phyloP scores from a whole-genome alignment of 2,797 vertebrate genomes.

The Halcyon leucocephala region DNA sequence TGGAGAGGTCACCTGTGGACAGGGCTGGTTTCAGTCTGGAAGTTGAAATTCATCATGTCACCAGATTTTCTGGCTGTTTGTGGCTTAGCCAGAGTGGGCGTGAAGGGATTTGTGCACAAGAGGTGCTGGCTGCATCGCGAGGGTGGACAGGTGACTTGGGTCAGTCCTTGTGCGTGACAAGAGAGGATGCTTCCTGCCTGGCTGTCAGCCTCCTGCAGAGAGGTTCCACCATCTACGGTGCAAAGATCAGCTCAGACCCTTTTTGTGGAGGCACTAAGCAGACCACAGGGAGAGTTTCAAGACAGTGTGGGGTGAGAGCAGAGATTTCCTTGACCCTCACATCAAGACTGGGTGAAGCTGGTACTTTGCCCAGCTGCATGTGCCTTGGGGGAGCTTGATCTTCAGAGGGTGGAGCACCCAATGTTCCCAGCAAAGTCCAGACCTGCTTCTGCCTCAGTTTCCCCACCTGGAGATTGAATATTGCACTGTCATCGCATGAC shows the following conservation, averaged over 20 bases:
- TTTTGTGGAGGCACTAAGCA: background rate
- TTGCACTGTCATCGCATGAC: background rate
- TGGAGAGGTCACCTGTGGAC: background rate
- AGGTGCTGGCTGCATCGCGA: accelerated
- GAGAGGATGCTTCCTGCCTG: background rate
- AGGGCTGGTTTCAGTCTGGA: background rate
- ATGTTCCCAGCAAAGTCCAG: accelerated
- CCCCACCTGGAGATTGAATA: background rate
- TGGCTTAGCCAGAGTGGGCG: constrained; percentile 23
- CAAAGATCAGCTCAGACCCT: background rate
- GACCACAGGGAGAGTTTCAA: background rate
- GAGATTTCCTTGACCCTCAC: background rate
- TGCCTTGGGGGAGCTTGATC: background rate
- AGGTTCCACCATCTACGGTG: accelerated
- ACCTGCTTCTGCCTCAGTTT: background rate
- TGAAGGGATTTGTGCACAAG: constrained; percentile 9
- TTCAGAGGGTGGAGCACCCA: background rate
- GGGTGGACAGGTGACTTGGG: background rate
- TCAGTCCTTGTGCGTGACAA: background rate
- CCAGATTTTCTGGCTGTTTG: background rate
- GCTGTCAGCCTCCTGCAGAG: background rate
- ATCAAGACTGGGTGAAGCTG: accelerated
- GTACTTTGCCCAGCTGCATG: background rate
- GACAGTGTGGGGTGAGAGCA: accelerated
- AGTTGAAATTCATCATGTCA: background rate